Evolutionary conservation across 2,888 invertebrate genomes (phyloP).

Genomic region (Didymodactylos carnosus): DNA sequence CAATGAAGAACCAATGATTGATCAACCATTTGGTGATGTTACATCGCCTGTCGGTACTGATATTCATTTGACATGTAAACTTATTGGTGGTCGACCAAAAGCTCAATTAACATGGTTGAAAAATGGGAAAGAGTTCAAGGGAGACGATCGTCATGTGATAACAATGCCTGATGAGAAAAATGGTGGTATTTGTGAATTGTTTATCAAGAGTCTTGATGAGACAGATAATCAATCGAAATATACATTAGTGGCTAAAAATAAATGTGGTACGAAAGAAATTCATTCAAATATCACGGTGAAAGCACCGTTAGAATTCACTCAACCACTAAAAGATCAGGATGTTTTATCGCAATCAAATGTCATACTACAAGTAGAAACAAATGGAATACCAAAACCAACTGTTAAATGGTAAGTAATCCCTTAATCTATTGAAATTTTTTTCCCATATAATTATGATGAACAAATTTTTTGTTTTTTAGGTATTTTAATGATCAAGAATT

Average conservation of each 20-base stretch:
- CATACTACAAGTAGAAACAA: constrained; percentile 43
- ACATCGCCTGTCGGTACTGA: neutral
- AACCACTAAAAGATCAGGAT: constrained; percentile 9
- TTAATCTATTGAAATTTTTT: no score
- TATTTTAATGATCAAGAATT: neutral
- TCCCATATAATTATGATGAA: neutral
- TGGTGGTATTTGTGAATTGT: neutral
- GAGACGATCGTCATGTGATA: neutral
- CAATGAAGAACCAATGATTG: constrained; percentile 12
- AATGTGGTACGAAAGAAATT: neutral
- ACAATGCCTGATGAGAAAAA: neutral
- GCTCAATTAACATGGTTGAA: constrained; percentile 5
- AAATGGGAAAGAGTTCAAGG: constrained; percentile 1
- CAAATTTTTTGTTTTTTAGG: neutral
- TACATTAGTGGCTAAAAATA: constrained; percentile 1
- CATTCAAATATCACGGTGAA: neutral
- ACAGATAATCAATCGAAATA: neutral
- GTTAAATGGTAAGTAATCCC: constrained; percentile 55
- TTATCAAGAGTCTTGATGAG: neutral
- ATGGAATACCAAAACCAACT: constrained; percentile 66
- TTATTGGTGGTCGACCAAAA: neutral
- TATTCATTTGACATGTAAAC: neutral
- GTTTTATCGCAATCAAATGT: constrained; percentile 21
- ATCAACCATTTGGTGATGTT: neutral
- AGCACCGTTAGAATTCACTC: constrained; percentile 8